These are phyloP conservation scores for Dallia pectoralis DNA, from an alignment of 2,797 vertebrate species.

Conservation along the genomic window DNA sequence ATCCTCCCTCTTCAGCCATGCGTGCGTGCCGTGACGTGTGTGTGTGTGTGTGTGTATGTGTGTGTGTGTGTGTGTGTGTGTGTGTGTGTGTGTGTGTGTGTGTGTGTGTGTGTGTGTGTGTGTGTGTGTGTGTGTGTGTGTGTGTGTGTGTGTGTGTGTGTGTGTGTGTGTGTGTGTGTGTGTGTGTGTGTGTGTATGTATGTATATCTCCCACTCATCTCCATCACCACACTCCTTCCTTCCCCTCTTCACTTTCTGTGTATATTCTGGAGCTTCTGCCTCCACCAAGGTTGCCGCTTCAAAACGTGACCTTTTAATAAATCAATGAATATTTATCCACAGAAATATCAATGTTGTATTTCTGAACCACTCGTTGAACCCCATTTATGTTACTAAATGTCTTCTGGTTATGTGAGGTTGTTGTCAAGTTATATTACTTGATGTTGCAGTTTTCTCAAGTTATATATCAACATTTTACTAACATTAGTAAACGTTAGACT, in stretches of 20 bases:
- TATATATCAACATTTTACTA: neutral
- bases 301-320: slow-evolving; percentile 73
- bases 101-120: too few species aligned
- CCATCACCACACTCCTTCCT: slow-evolving; percentile 19
- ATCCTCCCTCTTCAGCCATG: neutral
- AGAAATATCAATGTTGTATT: slow-evolving; percentile 62
- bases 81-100: too few species aligned
- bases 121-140: too few species aligned
- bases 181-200: neutral
- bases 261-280: slow-evolving; percentile 49
- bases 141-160: neutral
- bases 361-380: slow-evolving; percentile 44
- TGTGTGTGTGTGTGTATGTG: too few species aligned
- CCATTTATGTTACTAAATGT: slow-evolving; percentile 8
- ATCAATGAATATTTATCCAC: slow-evolving; percentile 79
- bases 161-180: neutral
- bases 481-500: too few species aligned
- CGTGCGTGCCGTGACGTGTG: too few species aligned
- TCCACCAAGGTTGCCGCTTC: slow-evolving; percentile 70
- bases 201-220: slow-evolving; percentile 27
- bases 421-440: neutral
- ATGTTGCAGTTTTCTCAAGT: slow-evolving; percentile 35
- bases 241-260: slow-evolving; percentile 48
- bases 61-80: too few species aligned
- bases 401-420: slow-evolving; percentile 41